phyloP scores from a whole-genome alignment of 1,140 invertebrate species.

The Eriocheir sinensis region DNA sequence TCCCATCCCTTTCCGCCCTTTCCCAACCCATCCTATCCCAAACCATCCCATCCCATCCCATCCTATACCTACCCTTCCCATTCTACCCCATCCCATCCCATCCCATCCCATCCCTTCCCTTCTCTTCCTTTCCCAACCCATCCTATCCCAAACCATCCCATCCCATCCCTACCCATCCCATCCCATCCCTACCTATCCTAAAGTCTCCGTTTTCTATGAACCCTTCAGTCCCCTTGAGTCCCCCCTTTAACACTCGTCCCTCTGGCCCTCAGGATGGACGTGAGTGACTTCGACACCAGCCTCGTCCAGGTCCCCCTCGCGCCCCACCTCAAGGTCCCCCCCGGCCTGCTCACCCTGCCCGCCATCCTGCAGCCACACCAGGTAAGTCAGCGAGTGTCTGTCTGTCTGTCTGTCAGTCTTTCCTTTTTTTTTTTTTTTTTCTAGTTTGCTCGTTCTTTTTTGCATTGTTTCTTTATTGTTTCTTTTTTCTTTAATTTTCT shows the following conservation, averaged over 20 bases:
- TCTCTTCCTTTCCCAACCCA: background rate
- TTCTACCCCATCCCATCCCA: too few relatives aligned
- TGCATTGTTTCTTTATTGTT: background rate
- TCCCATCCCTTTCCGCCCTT: too few relatives aligned
- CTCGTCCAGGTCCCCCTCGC: constrained; percentile 72
- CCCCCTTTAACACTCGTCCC: too few relatives aligned
- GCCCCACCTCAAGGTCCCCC: constrained; percentile 75
- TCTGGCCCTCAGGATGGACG: constrained; percentile 66
- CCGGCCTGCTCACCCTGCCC: constrained; percentile 56
- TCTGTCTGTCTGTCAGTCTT: constrained; percentile 38
- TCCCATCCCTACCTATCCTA: too few relatives aligned
- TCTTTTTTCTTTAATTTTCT: background rate
- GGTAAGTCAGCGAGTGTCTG: constrained; percentile 39
- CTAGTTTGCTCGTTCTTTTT: constrained; percentile 5
- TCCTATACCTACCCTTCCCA: too few relatives aligned
- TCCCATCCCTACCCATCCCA: background rate
- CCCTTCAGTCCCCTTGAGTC: background rate
- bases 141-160: too few relatives aligned
- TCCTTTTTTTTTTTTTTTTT: too few relatives aligned
- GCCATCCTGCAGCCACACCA: constrained; percentile 73
- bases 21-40: too few relatives aligned
- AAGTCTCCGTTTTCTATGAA: too few relatives aligned
- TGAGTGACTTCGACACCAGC: constrained; percentile 75
- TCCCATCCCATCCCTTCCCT: background rate
- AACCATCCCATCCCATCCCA: too few relatives aligned